These are phyloP conservation scores for Isotomurus palustris DNA, from an alignment of 2,888 invertebrate genomes.

Conservation along the genomic window DNA sequence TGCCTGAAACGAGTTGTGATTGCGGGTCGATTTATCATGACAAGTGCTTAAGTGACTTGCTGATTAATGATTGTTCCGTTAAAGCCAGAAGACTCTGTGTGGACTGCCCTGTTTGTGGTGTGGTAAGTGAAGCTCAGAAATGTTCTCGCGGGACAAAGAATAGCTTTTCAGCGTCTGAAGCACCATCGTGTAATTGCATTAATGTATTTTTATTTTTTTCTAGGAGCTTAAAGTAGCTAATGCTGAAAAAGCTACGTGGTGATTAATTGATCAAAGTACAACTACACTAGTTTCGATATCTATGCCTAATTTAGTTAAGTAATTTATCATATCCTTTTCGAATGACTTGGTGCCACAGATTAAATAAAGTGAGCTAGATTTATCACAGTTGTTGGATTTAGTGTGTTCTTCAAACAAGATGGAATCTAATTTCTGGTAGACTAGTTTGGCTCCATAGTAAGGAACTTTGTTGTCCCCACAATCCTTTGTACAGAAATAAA, in stretches of 20 bases:
- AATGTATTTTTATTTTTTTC: too few relatives aligned
- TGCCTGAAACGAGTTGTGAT: slow-evolving; percentile 51
- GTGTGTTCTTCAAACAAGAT: slow-evolving; percentile 49
- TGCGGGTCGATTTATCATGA: slow-evolving; percentile 51
- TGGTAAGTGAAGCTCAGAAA: too few relatives aligned
- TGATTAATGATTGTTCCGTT: slow-evolving; percentile 22
- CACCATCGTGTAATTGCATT: too few relatives aligned
- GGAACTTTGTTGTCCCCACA: slow-evolving; percentile 46
- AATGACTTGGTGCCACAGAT: slow-evolving; percentile 62
- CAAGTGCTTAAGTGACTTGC: slow-evolving; percentile 52
- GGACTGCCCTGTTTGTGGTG: slow-evolving; percentile 30
- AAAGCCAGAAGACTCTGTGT: slow-evolving; percentile 19
- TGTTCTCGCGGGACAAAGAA: too few relatives aligned
- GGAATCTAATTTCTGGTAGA: slow-evolving; percentile 50
- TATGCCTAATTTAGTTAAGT: slow-evolving; percentile 11
- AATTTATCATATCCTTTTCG: slow-evolving; percentile 53
- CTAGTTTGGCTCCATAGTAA: slow-evolving; percentile 59
- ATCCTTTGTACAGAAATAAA: slow-evolving; percentile 55
- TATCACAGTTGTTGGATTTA: slow-evolving; percentile 48
- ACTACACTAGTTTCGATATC: not conserved
- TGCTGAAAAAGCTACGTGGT: not conserved
- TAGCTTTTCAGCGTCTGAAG: too few relatives aligned
- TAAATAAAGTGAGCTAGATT: slow-evolving; percentile 50
- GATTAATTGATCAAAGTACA: not conserved
- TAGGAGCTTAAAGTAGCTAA: not conserved